These are phyloP conservation scores for Chrysolina americana DNA, from an alignment of 2,888 invertebrate species.

Conservation along the genomic window DNA sequence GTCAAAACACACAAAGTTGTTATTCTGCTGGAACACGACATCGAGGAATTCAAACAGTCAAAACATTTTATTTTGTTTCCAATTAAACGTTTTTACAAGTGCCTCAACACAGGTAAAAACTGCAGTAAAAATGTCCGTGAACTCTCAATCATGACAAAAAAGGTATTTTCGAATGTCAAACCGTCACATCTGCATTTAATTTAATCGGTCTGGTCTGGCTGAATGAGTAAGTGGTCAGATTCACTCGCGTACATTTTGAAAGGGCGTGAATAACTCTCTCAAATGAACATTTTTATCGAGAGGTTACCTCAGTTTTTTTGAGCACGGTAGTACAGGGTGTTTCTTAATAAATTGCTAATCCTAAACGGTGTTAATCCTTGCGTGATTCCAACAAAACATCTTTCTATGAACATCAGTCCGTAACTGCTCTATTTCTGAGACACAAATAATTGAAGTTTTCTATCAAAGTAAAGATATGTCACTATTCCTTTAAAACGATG, in stretches of 20 bases:
- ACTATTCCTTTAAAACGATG: no score
- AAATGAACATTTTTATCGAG: no score
- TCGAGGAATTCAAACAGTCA: background rate
- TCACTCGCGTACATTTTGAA: background rate
- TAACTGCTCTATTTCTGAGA: no score
- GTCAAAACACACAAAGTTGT: slow-evolving; percentile 5
- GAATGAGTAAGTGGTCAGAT: background rate
- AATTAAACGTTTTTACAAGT: background rate
- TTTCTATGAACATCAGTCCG: no score
- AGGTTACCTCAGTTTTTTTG: no score
- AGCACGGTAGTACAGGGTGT: no score
- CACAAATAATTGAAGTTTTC: no score
- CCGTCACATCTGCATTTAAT: background rate
- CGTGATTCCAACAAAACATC: no score
- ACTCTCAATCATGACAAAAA: slow-evolving; percentile 6
- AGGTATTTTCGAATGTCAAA: slow-evolving; percentile 9
- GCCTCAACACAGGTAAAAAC: slow-evolving; percentile 8
- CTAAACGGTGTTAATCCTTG: no score
- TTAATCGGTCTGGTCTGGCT: background rate
- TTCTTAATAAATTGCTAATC: no score
- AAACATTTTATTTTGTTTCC: slow-evolving; percentile 18
- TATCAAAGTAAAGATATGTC: no score
- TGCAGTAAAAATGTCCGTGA: slow-evolving; percentile 19
- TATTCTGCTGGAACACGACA: slow-evolving; percentile 16
- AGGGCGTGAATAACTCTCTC: background rate